Evolutionary conservation across 2,888 invertebrate species (phyloP).

Genomic region (Acrobasis repandana): DNA sequence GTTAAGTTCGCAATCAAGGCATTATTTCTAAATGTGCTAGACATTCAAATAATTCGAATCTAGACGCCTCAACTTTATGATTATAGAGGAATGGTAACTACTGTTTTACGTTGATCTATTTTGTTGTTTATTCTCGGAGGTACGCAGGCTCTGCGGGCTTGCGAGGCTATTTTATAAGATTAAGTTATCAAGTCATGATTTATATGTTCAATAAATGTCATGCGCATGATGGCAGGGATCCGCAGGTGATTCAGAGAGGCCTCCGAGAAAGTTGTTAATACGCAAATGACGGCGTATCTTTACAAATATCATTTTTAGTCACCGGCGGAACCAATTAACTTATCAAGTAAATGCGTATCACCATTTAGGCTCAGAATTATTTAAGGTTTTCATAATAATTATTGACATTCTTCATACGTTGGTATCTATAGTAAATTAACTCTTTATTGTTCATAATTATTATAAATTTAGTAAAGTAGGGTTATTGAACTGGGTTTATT

Average conservation of each 20-base stretch:
- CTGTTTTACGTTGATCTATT: constrained; percentile 13
- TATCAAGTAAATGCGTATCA: background rate
- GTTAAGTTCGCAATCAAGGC: constrained; percentile 2
- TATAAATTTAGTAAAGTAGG: too few relatives aligned
- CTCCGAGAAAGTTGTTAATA: constrained; percentile 53
- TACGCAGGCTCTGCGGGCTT: constrained; percentile 25
- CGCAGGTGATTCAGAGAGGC: constrained; percentile 39
- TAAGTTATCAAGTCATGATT: constrained; percentile 64
- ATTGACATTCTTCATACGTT: too few relatives aligned
- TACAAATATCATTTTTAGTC: constrained; percentile 44
- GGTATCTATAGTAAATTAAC: too few relatives aligned
- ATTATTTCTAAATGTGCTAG: background rate
- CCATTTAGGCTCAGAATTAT: too few relatives aligned
- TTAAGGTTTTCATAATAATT: too few relatives aligned
- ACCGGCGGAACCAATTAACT: constrained; percentile 26
- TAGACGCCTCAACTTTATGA: constrained; percentile 6
- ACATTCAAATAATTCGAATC: constrained; percentile 15
- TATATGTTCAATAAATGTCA: constrained; percentile 62
- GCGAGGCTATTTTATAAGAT: constrained; percentile 48
- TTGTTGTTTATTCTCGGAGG: constrained; percentile 8
- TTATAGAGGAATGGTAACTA: constrained; percentile 12
- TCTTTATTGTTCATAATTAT: too few relatives aligned
- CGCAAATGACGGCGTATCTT: constrained; percentile 44
- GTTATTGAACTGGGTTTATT: too few relatives aligned
- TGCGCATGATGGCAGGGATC: constrained; percentile 36